Evolutionary conservation across 2,888 invertebrate species (phyloP), one percentile per base, ranked within the genome.

Genomic region (Xylocampa areola): DNA sequence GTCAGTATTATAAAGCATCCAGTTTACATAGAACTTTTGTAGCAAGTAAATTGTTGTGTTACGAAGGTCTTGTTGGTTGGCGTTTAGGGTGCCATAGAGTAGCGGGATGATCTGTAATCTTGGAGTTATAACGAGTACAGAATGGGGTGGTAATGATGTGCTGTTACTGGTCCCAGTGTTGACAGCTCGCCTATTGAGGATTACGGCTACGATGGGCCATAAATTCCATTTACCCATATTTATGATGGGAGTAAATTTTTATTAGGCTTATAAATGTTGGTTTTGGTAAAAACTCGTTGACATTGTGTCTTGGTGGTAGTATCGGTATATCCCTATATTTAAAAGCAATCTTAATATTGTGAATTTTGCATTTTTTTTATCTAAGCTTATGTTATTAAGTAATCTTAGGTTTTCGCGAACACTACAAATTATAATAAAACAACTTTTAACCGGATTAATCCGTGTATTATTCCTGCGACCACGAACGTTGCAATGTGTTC

Each of bases 101-200:
- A 21, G 40, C 62, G 50, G 76, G 80, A 81, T 88, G 88, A 90
- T 91, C 86, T 88, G 84, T 92, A 90, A 91, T 91, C 89, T 92
- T 89, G 81, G 81, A 85, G 87, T 87, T 86, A 85, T 85, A 84
- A 84, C 79, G 76, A 58, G 68, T 74, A 80, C 82, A 75, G 79
- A 84, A 84, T 85, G 77, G 90, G 91, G 91, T 87, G 82, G 86
- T 87, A 88, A 89, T 88, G 88, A 88, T 80, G 86, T 84, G 87
- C 81, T 87, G 85, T 91, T 89, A 88, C 83, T 81, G 85, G 77
- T 74, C 76, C 70, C 77, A 73, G 79, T 86, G 90, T 85, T 88
- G 91, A 92, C 91, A 91, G 91, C 85, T 79, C 78, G 81, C 79
- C 71, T 78, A 82, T 80, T 78, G 65, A 70, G 82, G 85, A 86